phyloP scores from a whole-genome alignment of 2,113 vertebrate species.

The Hippolais icterina region DNA sequence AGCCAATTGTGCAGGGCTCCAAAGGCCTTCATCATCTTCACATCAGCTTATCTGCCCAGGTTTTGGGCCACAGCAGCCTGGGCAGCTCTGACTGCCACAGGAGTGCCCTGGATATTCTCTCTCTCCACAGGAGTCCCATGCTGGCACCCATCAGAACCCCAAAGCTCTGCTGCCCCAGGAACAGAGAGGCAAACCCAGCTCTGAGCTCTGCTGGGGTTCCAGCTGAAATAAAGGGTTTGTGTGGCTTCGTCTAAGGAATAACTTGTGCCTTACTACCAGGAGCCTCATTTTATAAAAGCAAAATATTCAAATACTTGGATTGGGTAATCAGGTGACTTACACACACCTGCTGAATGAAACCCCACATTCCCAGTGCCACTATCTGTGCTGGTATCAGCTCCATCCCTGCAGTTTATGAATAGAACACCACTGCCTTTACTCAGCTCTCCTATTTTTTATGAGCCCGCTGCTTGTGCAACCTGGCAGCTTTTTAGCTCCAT shows the following conservation, averaged over 20 bases:
- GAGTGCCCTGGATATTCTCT: not conserved
- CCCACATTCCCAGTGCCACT: not conserved
- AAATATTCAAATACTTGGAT: not conserved
- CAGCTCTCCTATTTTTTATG: not conserved
- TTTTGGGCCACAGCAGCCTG: not conserved
- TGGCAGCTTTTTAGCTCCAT: conserved; percentile 20
- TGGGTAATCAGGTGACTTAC: not conserved
- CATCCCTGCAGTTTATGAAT: not conserved
- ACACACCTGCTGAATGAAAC: not conserved
- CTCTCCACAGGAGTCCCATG: not conserved
- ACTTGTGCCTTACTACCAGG: not conserved
- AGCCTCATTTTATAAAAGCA: not conserved
- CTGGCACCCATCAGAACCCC: not conserved
- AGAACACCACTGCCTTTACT: not conserved
- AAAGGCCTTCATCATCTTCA: not conserved
- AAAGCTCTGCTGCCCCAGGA: not conserved
- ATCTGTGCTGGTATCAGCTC: not conserved
- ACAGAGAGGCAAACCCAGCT: not conserved
- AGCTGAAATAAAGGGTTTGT: not conserved
- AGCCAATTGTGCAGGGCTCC: not conserved
- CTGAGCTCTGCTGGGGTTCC: not conserved
- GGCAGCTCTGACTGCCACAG: not conserved
- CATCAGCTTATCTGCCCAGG: not conserved
- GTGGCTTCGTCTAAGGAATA: not conserved
- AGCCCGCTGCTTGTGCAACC: not conserved